Base-by-base conservation (phyloP, 2,888 invertebrate species). In the Gari tellinella region DNA sequence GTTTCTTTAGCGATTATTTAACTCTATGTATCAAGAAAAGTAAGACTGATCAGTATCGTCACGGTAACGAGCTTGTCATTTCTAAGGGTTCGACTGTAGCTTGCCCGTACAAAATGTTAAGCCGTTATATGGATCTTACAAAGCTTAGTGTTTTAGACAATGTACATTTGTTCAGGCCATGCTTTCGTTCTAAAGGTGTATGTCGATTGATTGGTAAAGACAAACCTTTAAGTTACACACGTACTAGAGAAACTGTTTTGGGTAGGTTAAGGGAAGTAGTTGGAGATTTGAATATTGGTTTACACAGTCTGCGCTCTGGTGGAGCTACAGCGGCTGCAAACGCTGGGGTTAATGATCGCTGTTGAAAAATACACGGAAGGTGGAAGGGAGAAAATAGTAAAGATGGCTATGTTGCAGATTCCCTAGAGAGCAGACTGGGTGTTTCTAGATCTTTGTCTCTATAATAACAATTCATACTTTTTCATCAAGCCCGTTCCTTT, bases 1-100 rank as follows among this genome's bases (percentile, higher is more conserved):
- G 25, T 15, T 66, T 70, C 31, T 15, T 31, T 45, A 66, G 69
- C 5, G 55, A 56, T 15, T 43, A 70, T 65, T 48, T 75, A 4
- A 17, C 49, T 15, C 8, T 46, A 14, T 46, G 7, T 17, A 78
- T 81, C 41, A 49, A 31, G 12, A 62, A 68, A 63, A 64, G 77
- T 57, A 78, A 78, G 45, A 78, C 77, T 21, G 75, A 77, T 61
- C 73, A 80, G 48, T 79, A 75, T 41, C 41, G 69, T 17, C 17
- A 38, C 1, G 72, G 72, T 19, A 67, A 60, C 31, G 65, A 76
- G 21, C 46, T 77, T 15, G 57, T 70, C 15, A 55, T 80, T 40
- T 23, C 63, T 17, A 80, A 77, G 55, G 80, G 77, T 19, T 12
- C 2, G 1, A 53, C 72, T 15, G 41, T 53, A 4, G 81, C 72